Conservation (phyloP, 2,797 vertebrate genomes). For the Macrochelys suwanniensis region DNA sequence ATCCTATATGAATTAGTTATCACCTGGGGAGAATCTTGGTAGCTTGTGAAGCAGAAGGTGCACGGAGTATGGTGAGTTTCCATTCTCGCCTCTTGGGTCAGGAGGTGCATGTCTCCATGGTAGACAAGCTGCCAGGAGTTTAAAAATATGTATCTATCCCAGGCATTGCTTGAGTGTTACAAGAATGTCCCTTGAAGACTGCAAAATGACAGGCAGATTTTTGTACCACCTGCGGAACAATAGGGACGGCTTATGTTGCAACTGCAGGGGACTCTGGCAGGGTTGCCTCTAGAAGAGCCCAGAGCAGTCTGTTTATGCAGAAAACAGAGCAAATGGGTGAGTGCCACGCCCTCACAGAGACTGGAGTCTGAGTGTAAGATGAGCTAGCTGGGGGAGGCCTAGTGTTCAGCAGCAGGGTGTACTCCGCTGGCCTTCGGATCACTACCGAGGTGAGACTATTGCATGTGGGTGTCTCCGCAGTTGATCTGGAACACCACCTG, state of each 20-base stretch:
- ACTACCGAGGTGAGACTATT: too few relatives aligned
- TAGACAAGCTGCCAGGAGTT: neutral
- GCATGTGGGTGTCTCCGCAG: too few relatives aligned
- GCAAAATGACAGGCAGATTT: neutral
- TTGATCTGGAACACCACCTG: too few relatives aligned
- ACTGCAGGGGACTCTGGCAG: fast-evolving
- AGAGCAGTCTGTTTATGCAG: neutral
- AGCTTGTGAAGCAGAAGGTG: neutral
- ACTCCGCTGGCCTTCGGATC: too few relatives aligned
- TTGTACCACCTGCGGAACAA: neutral
- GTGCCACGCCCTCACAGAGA: neutral
- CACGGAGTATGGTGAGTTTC: neutral
- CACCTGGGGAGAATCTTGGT: neutral
- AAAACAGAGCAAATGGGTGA: neutral
- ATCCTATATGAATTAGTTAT: neutral
- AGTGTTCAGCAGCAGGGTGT: too few relatives aligned
- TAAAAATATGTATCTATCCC: neutral
- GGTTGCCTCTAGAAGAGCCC: neutral
- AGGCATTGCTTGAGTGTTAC: neutral
- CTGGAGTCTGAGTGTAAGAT: too few relatives aligned
- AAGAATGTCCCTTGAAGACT: neutral
- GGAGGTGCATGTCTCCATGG: neutral
- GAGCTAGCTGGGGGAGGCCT: too few relatives aligned
- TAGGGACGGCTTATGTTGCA: neutral
- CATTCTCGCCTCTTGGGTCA: neutral